These are phyloP conservation scores for Plebejus argus DNA, from an alignment of 2,888 invertebrate species.

Conservation along the genomic window DNA sequence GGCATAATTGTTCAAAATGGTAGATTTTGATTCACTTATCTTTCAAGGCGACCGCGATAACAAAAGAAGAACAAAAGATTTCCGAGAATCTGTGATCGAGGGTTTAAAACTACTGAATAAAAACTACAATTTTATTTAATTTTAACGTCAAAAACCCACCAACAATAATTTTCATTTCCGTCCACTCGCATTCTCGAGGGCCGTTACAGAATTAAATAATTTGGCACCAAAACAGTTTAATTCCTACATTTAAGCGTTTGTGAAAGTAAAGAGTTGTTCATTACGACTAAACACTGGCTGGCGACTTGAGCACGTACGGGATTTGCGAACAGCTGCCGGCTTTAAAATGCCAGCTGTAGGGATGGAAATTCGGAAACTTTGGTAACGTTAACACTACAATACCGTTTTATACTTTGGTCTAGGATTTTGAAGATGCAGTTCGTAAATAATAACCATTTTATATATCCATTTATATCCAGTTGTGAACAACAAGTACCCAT, in stretches of 20 bases:
- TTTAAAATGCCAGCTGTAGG: slow-evolving; percentile 35
- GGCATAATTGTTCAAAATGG: not conserved
- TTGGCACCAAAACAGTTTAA: slow-evolving; percentile 40
- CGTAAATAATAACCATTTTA: not conserved
- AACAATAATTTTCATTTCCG: slow-evolving; percentile 7
- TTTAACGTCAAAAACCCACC: not conserved
- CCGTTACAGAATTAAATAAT: slow-evolving; percentile 43
- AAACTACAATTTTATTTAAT: not conserved
- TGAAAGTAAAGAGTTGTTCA: slow-evolving; percentile 55
- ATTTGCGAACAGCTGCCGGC: slow-evolving; percentile 54
- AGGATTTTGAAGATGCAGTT: not conserved
- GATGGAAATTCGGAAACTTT: slow-evolving; percentile 21
- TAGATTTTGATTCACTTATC: too few relatives aligned
- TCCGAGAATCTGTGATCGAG: too few relatives aligned
- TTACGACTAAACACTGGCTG: slow-evolving; percentile 59
- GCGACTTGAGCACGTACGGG: slow-evolving; percentile 67
- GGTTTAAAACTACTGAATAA: too few relatives aligned
- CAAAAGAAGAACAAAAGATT: too few relatives aligned
- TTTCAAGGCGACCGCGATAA: too few relatives aligned
- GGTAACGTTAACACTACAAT: not conserved
- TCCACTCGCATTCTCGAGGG: slow-evolving; percentile 15
- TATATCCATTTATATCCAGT: too few relatives aligned
- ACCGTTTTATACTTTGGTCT: not conserved
- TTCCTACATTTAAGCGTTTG: slow-evolving; percentile 38
- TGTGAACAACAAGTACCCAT: too few relatives aligned